Evolutionary conservation across 2,797 vertebrate genomes (phyloP).

Genomic region (Notolepis coatsorum): DNA sequence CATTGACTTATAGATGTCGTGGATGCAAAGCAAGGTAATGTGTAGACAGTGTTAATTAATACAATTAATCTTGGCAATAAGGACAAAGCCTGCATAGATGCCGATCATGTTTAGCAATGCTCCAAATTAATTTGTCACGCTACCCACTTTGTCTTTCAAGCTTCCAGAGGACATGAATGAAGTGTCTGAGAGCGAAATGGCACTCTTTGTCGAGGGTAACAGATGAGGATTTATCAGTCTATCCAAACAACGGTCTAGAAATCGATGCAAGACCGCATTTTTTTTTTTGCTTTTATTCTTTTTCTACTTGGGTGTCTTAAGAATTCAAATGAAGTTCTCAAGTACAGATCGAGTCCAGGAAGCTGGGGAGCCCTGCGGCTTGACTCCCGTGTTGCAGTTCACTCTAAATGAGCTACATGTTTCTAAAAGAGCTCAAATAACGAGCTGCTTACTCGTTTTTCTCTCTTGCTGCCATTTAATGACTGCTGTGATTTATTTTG

Average conservation of each 20-base stretch:
- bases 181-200: constrained; percentile 74
- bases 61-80: constrained; percentile 75
- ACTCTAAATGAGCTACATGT: constrained; percentile 34
- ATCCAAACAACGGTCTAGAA: constrained; percentile 73
- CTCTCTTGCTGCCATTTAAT: background rate
- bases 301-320: constrained; percentile 50
- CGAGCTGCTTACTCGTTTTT: background rate
- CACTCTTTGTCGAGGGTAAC: constrained; percentile 75
- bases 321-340: constrained; percentile 67
- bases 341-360: constrained; percentile 47
- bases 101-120: constrained; percentile 77
- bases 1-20: no score
- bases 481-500: no score
- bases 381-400: constrained; percentile 42
- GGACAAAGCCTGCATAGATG: constrained; percentile 73
- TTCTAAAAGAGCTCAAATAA: background rate
- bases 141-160: constrained; percentile 79
- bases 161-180: constrained; percentile 76
- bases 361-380: constrained; percentile 54
- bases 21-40: constrained; percentile 25
- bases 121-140: constrained; percentile 80
- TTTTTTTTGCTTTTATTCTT: constrained; percentile 55
- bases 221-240: constrained; percentile 67
- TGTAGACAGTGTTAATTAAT: constrained; percentile 62
- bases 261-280: constrained; percentile 59